A percentile compares a stretch with the other conserved stretches of the same genome.
Evolutionary conservation across 1,140 invertebrate species (phyloP).

Genomic region (Drosophila busckii): DNA sequence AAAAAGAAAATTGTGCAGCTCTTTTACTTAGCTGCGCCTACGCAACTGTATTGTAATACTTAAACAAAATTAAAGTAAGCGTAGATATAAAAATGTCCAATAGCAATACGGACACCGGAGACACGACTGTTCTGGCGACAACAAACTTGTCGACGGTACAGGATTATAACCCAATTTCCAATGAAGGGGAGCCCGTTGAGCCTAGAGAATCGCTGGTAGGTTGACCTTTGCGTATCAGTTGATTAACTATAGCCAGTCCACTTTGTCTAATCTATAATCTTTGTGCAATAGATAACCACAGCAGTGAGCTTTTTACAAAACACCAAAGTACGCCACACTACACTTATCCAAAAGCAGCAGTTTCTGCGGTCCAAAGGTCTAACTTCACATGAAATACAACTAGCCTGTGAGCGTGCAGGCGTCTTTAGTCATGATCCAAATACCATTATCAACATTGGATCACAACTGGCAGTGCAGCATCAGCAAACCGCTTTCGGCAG

Average conservation of each 20-base stretch:
- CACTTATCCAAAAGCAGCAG: conserved; percentile 86
- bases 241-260: conserved; percentile 1
- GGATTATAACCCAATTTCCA: conserved; percentile 17
- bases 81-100: conserved; percentile 66
- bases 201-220: conserved; percentile 72
- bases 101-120: conserved; percentile 74
- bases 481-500: conserved; percentile 78
- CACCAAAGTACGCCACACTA: conserved; percentile 87
- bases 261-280: conserved; percentile 47
- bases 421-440: conserved; percentile 75
- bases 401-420: conserved; percentile 84
- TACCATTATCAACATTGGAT: conserved; percentile 72
- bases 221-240: neutral
- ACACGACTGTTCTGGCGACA: conserved; percentile 58
- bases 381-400: conserved; percentile 87
- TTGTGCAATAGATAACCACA: conserved; percentile 84
- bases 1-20: no score
- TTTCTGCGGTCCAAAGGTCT: conserved; percentile 91
- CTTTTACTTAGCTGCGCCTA: no score
- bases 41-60: no score
- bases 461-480: conserved; percentile 63
- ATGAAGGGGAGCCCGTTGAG: conserved; percentile 17
- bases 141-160: conserved; percentile 34
- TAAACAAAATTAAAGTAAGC: conserved; percentile 70
- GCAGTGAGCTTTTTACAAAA: conserved; percentile 93